A percentile compares a stretch with the other conserved stretches of the same genome.
These are phyloP conservation scores for Rapana venosa DNA, from an alignment of 2,888 invertebrate genomes.

Conservation along the genomic window DNA sequence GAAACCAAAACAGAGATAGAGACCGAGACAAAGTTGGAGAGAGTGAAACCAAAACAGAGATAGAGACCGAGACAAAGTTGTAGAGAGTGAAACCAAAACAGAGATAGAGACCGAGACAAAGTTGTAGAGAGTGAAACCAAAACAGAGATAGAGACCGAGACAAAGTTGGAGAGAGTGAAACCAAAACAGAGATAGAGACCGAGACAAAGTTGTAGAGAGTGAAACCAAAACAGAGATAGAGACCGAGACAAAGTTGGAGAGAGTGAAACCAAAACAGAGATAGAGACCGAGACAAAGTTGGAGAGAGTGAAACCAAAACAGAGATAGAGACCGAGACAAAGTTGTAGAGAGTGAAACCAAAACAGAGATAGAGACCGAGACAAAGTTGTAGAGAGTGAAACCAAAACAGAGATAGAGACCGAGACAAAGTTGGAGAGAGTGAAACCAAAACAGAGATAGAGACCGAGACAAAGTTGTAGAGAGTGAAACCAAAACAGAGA, in stretches of 20 bases:
- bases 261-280: background rate
- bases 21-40: background rate
- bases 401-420: background rate
- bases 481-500: background rate
- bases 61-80: background rate
- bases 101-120: background rate
- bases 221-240: background rate
- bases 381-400: too few species aligned
- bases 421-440: background rate
- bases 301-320: background rate
- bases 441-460: background rate
- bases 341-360: too few species aligned
- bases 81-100: background rate
- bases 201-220: background rate
- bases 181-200: background rate
- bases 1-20: background rate
- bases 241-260: background rate
- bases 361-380: too few species aligned
- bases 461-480: background rate
- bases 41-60: background rate
- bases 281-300: background rate
- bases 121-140: background rate
- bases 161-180: background rate
- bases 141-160: background rate
- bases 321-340: background rate